Conservation (phyloP, 2,888 invertebrate genomes). For the Meteorus cinctellus region DNA sequence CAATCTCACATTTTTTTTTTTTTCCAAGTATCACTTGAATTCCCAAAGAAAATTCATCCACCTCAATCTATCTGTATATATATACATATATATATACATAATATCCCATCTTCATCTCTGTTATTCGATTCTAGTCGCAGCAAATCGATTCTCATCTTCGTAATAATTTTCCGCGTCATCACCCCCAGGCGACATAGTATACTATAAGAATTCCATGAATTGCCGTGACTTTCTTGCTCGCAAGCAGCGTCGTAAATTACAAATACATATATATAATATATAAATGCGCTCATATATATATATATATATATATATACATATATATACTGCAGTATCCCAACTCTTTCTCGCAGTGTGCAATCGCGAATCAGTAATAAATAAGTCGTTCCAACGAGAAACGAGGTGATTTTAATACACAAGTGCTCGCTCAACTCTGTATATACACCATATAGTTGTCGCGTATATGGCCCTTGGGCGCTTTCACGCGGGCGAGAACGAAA, state of each 20-base stretch:
- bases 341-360: slow-evolving; percentile 1
- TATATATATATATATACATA: neutral
- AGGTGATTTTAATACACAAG: slow-evolving; percentile 3
- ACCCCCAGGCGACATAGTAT: neutral
- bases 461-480: slow-evolving; percentile 16
- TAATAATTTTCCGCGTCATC: slow-evolving; percentile 25
- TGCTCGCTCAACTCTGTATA: neutral
- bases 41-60: no score
- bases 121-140: neutral
- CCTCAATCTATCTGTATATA: neutral
- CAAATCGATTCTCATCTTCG: slow-evolving; percentile 20
- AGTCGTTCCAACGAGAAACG: slow-evolving; percentile 19
- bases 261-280: neutral
- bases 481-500: slow-evolving; percentile 15
- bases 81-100: neutral
- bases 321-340: neutral
- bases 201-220: slow-evolving; percentile 10
- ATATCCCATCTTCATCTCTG: slow-evolving; percentile 5
- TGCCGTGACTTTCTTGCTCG: neutral
- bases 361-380: slow-evolving; percentile 28
- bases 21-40: neutral
- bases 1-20: neutral
- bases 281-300: no score
- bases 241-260: slow-evolving; percentile 16
- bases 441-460: neutral